Conservation (phyloP, 1,140 invertebrate species). For the Lasaia peninsularis region DNA sequence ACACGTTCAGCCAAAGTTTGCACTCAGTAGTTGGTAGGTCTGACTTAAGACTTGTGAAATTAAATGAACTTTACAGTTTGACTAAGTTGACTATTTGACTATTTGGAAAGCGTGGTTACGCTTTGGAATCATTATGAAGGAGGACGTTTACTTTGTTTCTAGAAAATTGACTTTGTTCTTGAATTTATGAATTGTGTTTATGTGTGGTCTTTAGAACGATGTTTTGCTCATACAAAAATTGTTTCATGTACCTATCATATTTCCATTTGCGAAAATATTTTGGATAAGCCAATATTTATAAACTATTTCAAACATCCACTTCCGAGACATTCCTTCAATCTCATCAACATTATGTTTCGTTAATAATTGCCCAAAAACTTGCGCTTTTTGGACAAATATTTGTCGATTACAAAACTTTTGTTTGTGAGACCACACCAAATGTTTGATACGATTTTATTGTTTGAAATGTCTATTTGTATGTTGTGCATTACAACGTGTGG, state of each 20-base stretch:
- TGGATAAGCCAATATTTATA: too few species aligned
- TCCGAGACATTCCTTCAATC: too few species aligned
- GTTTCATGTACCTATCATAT: neutral
- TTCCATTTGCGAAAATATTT: neutral
- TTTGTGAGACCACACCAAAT: constrained; percentile 35
- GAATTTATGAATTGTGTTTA: constrained; percentile 67
- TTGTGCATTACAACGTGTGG: constrained; percentile 24
- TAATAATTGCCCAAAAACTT: constrained; percentile 25
- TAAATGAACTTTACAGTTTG: constrained; percentile 55
- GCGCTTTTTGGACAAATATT: constrained; percentile 28
- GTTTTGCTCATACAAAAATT: neutral
- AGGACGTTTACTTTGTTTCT: constrained; percentile 50
- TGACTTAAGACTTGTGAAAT: constrained; percentile 47
- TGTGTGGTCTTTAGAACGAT: constrained; percentile 46
- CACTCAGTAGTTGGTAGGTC: constrained; percentile 30
- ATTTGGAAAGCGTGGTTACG: constrained; percentile 22
- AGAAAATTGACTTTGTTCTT: constrained; percentile 52
- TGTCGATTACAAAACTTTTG: constrained; percentile 18
- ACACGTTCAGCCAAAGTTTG: constrained; percentile 25
- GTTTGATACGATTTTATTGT: constrained; percentile 45
- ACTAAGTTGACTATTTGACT: constrained; percentile 34
- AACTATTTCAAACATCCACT: too few species aligned
- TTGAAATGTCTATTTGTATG: constrained; percentile 37
- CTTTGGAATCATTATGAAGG: constrained; percentile 31
- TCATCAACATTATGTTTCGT: neutral